These are phyloP conservation scores for Nyctalus aviator DNA, from an alignment of 2,797 vertebrate species.

Conservation along the genomic window DNA sequence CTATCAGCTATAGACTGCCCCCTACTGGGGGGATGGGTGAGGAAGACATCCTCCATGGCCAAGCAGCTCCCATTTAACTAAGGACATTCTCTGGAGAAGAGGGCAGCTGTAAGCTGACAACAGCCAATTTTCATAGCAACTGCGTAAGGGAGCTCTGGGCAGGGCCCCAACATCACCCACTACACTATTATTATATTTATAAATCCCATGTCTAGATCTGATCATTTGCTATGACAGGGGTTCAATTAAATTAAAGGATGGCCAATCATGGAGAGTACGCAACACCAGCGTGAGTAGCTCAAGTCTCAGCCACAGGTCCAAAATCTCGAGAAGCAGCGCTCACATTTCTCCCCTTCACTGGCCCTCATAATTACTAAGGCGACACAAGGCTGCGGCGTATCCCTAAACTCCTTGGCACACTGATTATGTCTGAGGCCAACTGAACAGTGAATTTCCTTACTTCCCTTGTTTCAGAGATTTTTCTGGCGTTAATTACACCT, in stretches of 20 bases:
- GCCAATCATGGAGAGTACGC: not conserved
- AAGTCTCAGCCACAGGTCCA: not conserved
- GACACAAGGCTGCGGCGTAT: not conserved
- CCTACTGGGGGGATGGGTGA: not conserved
- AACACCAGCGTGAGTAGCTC: not conserved
- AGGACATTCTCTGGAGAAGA: not conserved
- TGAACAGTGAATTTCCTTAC: constrained; percentile 66
- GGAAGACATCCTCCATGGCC: not conserved
- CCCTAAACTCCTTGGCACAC: constrained; percentile 49
- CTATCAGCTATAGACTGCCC: not conserved
- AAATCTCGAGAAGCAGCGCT: not conserved
- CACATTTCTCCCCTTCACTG: constrained; percentile 26
- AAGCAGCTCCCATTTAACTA: not conserved
- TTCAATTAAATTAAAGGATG: constrained; percentile 39
- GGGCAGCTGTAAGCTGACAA: not conserved
- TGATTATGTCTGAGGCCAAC: constrained; percentile 48
- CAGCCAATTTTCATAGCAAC: not conserved
- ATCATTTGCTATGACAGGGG: not conserved
- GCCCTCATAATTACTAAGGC: constrained; percentile 44
- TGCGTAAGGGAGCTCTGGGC: not conserved
- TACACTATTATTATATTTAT: not conserved
- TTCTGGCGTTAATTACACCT: constrained; percentile 81
- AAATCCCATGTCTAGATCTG: not conserved
- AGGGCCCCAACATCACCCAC: not conserved
- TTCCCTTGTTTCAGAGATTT: constrained; percentile 80